These are phyloP conservation scores for Pantala flavescens DNA, from an alignment of 1,140 invertebrate genomes.

Conservation along the genomic window DNA sequence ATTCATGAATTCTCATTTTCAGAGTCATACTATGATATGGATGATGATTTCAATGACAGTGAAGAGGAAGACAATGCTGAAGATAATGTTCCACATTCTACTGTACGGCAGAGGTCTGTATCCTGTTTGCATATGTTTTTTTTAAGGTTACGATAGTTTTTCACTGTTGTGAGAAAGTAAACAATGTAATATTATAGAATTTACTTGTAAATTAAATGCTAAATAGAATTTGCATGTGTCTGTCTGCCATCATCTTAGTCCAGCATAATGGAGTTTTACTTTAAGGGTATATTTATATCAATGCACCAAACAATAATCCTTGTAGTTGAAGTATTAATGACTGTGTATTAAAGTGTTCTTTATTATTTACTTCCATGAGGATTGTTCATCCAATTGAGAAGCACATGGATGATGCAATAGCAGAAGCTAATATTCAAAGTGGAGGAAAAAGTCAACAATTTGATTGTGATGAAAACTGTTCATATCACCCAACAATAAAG, in stretches of 20 bases:
- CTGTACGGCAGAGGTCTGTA: background rate
- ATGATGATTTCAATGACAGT: constrained; percentile 36
- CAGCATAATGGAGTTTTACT: too few species aligned
- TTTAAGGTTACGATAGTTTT: too few species aligned
- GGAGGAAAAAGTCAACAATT: constrained; percentile 17
- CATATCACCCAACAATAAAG: constrained; percentile 40
- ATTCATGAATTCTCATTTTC: background rate
- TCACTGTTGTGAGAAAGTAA: too few species aligned
- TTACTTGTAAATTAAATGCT: too few species aligned
- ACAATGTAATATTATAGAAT: too few species aligned
- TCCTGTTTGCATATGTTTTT: too few species aligned
- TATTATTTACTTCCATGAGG: constrained; percentile 21
- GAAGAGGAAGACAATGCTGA: constrained; percentile 33
- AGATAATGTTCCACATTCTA: background rate
- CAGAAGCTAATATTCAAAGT: constrained; percentile 25
- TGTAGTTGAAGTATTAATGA: too few species aligned
- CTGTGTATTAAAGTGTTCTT: too few species aligned
- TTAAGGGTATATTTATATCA: too few species aligned
- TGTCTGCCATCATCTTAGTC: too few species aligned
- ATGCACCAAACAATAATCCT: too few species aligned
- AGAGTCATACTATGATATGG: constrained; percentile 24
- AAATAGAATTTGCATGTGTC: too few species aligned
- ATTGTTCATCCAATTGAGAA: constrained; percentile 30
- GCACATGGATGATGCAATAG: constrained; percentile 34
- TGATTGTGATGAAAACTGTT: constrained; percentile 18